Evolutionary conservation across 1,140 invertebrate genomes (phyloP), one percentile per base, ranked within the genome.

Genomic region (Papilio dardanus): DNA sequence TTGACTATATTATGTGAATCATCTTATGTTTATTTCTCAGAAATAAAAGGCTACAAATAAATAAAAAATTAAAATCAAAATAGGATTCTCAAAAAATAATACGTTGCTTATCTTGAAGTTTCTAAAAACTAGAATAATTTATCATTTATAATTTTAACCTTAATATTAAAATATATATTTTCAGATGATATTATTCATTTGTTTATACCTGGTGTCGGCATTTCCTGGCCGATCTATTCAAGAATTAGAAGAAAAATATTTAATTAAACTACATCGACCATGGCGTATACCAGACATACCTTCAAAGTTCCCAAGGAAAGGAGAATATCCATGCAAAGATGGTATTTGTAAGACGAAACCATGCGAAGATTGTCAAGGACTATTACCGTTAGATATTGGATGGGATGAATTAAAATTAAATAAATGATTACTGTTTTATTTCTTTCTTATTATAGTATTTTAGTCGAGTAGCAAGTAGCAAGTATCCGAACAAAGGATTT

Each of bases 211-310:
- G 8, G 31, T 46, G 12, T 12, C 58, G 3, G 77, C 79, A 30
- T 66, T 75, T 37, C 79, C 80, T 21, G 78, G 76, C 3, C 30
- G 46, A 46, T 67, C 19, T 40, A 81, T 35, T 35, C 76, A 31
- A 74, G 75, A 19, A 30, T 82, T 75, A 28, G 86, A 89, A 76
- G 77, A 85, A 10, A 68, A 76, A 1, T 83, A 86, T 77, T 62
- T 86, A 8, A 76, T 85, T 37, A 82, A 84, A 21, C 80, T 87
- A 0, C 77, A 86, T 66, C 80, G 81, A 58, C 85, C 87, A 1
- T 87, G 83, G 83, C 77, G 76, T 54, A 81, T 46, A 0, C 74
- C 79, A 1, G 82, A 85, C 14, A 76, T 46, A 46, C 76, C 80
- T 0, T 58, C 79, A 1, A 65, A 83, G 7, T 77, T 81, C 33